Evolutionary conservation across 37 sponge, comb jelly and placozoan species (phyloP).

Genomic region (Sycon ciliatum): DNA sequence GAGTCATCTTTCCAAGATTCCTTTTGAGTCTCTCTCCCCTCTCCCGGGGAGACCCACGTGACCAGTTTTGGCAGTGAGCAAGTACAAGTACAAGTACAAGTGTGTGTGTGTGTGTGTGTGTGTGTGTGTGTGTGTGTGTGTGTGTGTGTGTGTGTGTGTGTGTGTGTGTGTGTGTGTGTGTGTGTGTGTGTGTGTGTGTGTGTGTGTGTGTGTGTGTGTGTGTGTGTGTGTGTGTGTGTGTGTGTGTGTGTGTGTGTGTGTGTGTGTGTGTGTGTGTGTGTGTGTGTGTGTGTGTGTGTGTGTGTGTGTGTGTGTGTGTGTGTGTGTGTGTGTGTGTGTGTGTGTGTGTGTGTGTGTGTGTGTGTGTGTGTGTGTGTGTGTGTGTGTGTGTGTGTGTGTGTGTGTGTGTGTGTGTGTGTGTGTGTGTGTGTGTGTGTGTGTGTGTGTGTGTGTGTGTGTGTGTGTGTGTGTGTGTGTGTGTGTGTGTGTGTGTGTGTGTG

Average conservation of each 20-base stretch:
- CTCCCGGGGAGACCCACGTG: too few species aligned
- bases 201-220: background rate
- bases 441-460: conserved; percentile 1
- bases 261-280: conserved; percentile 5
- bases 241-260: background rate
- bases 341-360: conserved; percentile 5
- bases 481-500: conserved; percentile 5
- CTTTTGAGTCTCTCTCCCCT: too few species aligned
- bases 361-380: conserved; percentile 1
- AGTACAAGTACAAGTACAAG: too few species aligned
- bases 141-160: conserved; percentile 5
- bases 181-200: conserved; percentile 5
- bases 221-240: background rate
- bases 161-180: conserved; percentile 5
- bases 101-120: conserved; percentile 5
- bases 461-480: background rate
- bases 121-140: conserved; percentile 1
- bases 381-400: conserved; percentile 1
- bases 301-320: background rate
- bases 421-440: background rate
- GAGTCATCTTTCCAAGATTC: too few species aligned
- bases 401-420: conserved; percentile 5
- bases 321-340: conserved; percentile 5
- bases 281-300: conserved; percentile 5
- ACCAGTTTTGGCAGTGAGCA: too few species aligned